phyloP scores from a whole-genome alignment of 1,140 invertebrate species.

The Ericerus pela region DNA sequence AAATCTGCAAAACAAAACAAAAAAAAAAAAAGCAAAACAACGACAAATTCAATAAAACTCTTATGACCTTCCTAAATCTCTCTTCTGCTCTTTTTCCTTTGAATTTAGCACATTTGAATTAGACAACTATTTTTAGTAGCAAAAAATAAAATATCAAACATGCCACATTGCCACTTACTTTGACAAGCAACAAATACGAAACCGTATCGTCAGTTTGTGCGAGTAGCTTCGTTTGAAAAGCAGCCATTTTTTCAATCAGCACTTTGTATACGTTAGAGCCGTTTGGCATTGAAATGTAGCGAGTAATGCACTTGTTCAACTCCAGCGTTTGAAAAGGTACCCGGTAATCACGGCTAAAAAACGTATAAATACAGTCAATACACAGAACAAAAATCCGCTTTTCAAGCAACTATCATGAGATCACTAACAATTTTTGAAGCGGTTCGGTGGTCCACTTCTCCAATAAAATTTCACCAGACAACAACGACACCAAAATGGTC shows the following conservation, averaged over 20 bases:
- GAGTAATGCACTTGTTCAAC: slow-evolving; percentile 32
- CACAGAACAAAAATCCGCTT: too few relatives aligned
- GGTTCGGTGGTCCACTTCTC: slow-evolving; percentile 42
- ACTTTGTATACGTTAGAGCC: slow-evolving; percentile 42
- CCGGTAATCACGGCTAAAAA: not conserved
- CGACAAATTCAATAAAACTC: too few relatives aligned
- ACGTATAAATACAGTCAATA: too few relatives aligned
- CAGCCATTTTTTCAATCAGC: slow-evolving; percentile 37
- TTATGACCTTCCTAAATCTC: too few relatives aligned
- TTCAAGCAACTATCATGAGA: slow-evolving; percentile 13
- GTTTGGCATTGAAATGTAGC: slow-evolving; percentile 41
- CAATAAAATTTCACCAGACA: slow-evolving; percentile 40
- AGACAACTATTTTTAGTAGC: too few relatives aligned
- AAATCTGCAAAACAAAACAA: slow-evolving; percentile 37
- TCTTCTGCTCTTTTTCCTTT: too few relatives aligned
- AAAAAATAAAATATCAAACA: too few relatives aligned
- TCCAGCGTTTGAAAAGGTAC: not conserved
- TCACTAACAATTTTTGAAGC: slow-evolving; percentile 37
- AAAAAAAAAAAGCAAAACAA: too few relatives aligned
- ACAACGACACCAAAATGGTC: slow-evolving; percentile 29
- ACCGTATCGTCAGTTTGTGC: slow-evolving; percentile 49
- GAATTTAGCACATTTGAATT: too few relatives aligned
- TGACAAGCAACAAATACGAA: slow-evolving; percentile 44
- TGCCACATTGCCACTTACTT: slow-evolving; percentile 32
- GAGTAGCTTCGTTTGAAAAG: slow-evolving; percentile 49